phyloP scores from a whole-genome alignment of 2,113 vertebrate species.

The Ciconia boyciana region DNA sequence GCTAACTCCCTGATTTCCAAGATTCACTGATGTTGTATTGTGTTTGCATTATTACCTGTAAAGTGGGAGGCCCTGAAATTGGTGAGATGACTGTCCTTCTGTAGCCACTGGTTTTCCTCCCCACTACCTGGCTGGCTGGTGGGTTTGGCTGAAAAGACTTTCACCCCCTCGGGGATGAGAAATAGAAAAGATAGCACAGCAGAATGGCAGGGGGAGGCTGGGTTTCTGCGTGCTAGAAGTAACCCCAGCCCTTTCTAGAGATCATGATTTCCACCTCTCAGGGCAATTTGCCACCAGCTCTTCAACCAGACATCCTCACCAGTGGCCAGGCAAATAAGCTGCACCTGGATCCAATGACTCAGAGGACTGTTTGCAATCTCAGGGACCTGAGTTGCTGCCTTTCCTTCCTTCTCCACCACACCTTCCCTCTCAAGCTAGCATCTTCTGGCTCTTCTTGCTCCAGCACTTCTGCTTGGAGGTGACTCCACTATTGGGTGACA shows the following conservation, averaged over 20 bases:
- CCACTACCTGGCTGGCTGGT: neutral
- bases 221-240: neutral
- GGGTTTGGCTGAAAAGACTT: neutral
- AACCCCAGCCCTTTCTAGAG: neutral
- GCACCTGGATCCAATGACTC: neutral
- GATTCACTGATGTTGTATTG: neutral
- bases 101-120: neutral
- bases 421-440: neutral
- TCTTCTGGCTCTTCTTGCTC: neutral
- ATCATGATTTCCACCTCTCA: neutral
- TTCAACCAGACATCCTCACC: neutral
- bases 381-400: neutral
- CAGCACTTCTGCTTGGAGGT: neutral
- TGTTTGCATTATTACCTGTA: neutral
- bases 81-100: neutral
- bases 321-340: neutral
- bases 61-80: neutral
- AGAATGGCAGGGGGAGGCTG: accelerated
- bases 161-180: neutral
- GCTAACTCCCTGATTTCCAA: neutral
- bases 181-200: neutral
- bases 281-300: neutral
- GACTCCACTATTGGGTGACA: neutral
- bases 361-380: neutral
- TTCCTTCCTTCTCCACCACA: neutral